Evolutionary conservation across 2,797 vertebrate species (phyloP).

Genomic region (Bothrops alternatus): DNA sequence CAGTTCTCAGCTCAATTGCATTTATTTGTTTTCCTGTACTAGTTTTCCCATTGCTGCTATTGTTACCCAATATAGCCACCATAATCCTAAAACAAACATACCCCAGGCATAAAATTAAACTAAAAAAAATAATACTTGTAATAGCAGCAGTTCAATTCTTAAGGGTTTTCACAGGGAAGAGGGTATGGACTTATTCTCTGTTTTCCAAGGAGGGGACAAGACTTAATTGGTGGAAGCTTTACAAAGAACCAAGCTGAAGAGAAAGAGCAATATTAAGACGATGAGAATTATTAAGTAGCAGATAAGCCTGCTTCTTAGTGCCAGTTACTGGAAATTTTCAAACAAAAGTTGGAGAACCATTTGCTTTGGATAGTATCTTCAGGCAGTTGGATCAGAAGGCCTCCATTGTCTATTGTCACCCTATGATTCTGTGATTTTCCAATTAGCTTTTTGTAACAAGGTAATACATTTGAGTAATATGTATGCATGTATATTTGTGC

Average conservation of each 20-base stretch:
- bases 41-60: not conserved
- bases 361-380: not conserved
- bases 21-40: not conserved
- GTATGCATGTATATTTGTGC: not conserved
- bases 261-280: too few species aligned
- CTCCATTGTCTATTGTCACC: not conserved
- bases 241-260: too few species aligned
- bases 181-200: not conserved
- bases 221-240: too few species aligned
- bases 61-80: not conserved
- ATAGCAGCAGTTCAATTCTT: too few species aligned
- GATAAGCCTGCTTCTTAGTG: too few species aligned
- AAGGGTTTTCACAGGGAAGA: not conserved
- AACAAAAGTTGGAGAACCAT: not conserved
- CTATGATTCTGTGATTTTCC: not conserved
- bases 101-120: not conserved
- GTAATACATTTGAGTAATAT: not conserved
- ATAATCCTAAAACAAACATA: not conserved
- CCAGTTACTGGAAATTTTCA: not conserved
- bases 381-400: not conserved
- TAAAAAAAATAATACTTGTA: not conserved
- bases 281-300: too few species aligned
- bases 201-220: too few species aligned
- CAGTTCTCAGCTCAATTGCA: not conserved
- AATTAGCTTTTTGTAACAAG: not conserved